Evolutionary conservation across 2,888 invertebrate species (phyloP), one percentile per base, ranked within the genome.

Genomic region (Acholoe squamosa): DNA sequence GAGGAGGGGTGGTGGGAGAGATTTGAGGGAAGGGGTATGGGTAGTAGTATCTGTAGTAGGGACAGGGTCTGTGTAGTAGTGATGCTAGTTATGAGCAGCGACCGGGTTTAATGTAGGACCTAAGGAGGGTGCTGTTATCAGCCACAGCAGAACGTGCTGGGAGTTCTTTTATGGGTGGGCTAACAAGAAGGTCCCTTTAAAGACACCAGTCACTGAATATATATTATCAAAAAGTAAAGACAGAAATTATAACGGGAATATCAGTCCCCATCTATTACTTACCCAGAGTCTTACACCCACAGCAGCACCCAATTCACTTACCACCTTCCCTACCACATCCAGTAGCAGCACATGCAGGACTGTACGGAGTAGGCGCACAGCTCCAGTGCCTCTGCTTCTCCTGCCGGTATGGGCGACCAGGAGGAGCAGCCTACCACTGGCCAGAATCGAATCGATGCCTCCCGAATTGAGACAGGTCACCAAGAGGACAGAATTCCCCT

Each of bases 391-490:
- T n/a, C 19, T 14, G 54, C 22, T 19, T 19, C 61, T 14, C 22
- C 22, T n/a, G 1, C n/a, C 61, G 61, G 54, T 14, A 19, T 10
- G 54, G 54, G 61, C 19, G 61, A n/a, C 22, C 61, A 61, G 19
- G 61, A n/a, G 61, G n/a, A 61, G 61, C 61, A 19, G 61, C 22
- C 61, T 61, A n/a, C 61, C 61, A n/a, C 22, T 14, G 61, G 61
- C 61, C n/a, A n/a, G 22, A 7, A n/a, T 7, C n/a, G 7, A 19
- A 61, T 61, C 61, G n/a, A 61, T 61, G 61, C 61, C 61, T 61
- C n/a, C 61, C 61, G 61, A n/a, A 61, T 61, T 61, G 61, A n/a
- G 22, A n/a, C 61, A n/a, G 61, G 61, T n/a, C 61, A 3, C 61
- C 61, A n/a, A 7, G 19, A 61, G 61, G 61, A 61, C 61, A 61